Conservation (phyloP, 2,113 vertebrate genomes). For the Arvicanthis niloticus region DNA sequence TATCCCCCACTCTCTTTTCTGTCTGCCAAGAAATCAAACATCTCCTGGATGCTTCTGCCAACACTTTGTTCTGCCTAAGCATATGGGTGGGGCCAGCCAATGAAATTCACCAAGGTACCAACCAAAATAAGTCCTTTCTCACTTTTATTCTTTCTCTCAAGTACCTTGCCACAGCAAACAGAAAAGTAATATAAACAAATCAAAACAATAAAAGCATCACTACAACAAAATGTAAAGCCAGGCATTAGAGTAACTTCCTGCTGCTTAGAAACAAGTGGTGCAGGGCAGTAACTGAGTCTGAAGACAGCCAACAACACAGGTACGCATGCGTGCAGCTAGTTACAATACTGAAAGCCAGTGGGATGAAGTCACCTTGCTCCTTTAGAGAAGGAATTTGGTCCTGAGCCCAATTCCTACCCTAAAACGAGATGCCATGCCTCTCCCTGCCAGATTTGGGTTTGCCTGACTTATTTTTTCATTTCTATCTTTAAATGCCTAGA, state of each 20-base stretch:
- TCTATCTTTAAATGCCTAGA: conserved; percentile 39
- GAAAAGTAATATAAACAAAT: not conserved
- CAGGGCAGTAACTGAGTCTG: not conserved
- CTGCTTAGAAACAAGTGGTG: conserved; percentile 20
- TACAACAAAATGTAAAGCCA: not conserved
- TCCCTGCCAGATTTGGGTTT: conserved; percentile 13
- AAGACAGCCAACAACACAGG: conserved; percentile 28
- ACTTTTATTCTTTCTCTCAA: not conserved
- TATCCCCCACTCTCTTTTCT: not conserved
- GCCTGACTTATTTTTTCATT: conserved; percentile 14
- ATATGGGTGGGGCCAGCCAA: not conserved
- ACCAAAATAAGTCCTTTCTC: not conserved
- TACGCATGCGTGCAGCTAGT: not conserved
- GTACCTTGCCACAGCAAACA: not conserved
- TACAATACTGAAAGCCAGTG: not conserved
- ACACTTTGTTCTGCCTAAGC: not conserved
- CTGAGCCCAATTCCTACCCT: conserved; percentile 25
- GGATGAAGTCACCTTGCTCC: conserved; percentile 13
- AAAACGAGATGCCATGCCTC: conserved; percentile 20
- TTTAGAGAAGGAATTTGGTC: conserved; percentile 65
- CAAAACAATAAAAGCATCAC: not conserved
- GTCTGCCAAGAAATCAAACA: not conserved
- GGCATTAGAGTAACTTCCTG: not conserved
- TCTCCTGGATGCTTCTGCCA: not conserved
- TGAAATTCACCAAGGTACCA: not conserved